Percentiles rank a stretch among this genome's conserved stretches.
phyloP scores from a whole-genome alignment of 2,113 vertebrate genomes.

The Chionodraco myersi region DNA sequence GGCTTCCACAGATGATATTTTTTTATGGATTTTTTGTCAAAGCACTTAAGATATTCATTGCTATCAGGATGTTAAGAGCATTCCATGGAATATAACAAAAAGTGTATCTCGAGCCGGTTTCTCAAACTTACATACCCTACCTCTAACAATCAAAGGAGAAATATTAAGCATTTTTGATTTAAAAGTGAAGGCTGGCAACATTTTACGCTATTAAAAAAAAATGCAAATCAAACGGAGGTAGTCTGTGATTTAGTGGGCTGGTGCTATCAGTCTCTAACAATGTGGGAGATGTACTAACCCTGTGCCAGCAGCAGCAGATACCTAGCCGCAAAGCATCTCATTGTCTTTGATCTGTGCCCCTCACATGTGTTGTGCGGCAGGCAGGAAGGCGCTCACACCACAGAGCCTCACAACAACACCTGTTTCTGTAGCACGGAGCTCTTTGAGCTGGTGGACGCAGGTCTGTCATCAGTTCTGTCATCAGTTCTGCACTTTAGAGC shows the following conservation, averaged over 20 bases:
- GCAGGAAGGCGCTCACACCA: conserved; percentile 56
- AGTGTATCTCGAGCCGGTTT: too few relatives aligned
- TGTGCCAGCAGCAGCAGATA: conserved; percentile 31
- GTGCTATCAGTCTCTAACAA: neutral
- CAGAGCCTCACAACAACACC: conserved; percentile 64
- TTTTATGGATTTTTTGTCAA: too few relatives aligned
- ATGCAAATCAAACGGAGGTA: conserved; percentile 11
- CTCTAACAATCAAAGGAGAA: neutral
- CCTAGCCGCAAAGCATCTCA: conserved; percentile 33
- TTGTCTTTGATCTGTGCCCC: conserved; percentile 65
- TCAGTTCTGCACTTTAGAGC: conserved; percentile 61
- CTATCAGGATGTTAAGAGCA: too few relatives aligned
- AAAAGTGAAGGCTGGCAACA: neutral
- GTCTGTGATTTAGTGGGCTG: conserved; percentile 55
- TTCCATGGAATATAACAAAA: too few relatives aligned
- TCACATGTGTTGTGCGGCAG: conserved; percentile 32
- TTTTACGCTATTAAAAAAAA: neutral
- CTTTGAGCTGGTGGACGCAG: conserved; percentile 51
- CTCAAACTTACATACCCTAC: too few relatives aligned
- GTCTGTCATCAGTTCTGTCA: conserved; percentile 74
- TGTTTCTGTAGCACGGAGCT: conserved; percentile 63
- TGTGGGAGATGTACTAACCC: conserved; percentile 37
- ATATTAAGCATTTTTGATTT: neutral
- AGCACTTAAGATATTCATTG: too few relatives aligned
- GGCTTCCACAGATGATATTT: too few relatives aligned